These are phyloP conservation scores for Pseudanteris insignis DNA, from an alignment of 2,888 invertebrate species.

Conservation along the genomic window DNA sequence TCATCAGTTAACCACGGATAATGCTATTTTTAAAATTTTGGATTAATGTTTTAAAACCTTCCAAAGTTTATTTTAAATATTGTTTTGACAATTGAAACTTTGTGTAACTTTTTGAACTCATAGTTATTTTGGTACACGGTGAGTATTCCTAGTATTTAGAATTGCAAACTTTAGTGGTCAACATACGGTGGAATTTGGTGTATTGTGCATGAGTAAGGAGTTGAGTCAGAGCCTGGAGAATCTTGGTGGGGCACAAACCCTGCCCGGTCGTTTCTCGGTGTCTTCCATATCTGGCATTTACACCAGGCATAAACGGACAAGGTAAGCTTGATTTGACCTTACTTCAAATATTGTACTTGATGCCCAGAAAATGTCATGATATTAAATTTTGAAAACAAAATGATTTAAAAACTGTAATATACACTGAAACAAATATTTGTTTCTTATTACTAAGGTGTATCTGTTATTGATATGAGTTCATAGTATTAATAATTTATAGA, in stretches of 20 bases:
- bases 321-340: constrained; percentile 69
- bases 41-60: too few relatives aligned
- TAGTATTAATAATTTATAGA: too few relatives aligned
- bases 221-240: constrained; percentile 70
- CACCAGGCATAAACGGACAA: constrained; percentile 84
- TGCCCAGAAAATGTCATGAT: background rate
- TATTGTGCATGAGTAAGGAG: constrained; percentile 68
- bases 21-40: too few relatives aligned
- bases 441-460: too few relatives aligned
- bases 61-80: background rate
- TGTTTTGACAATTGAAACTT: background rate
- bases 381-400: too few relatives aligned
- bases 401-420: too few relatives aligned
- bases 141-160: constrained; percentile 66
- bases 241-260: constrained; percentile 73
- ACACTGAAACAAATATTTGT: too few relatives aligned
- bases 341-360: constrained; percentile 23
- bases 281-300: constrained; percentile 77
- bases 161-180: constrained; percentile 67
- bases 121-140: constrained; percentile 54
- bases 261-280: constrained; percentile 75
- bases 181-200: constrained; percentile 68
- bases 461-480: too few relatives aligned
- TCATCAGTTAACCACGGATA: too few relatives aligned
- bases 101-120: constrained; percentile 12